phyloP scores from a whole-genome alignment of 2,797 vertebrate species.

The Malurus leucopterus region DNA sequence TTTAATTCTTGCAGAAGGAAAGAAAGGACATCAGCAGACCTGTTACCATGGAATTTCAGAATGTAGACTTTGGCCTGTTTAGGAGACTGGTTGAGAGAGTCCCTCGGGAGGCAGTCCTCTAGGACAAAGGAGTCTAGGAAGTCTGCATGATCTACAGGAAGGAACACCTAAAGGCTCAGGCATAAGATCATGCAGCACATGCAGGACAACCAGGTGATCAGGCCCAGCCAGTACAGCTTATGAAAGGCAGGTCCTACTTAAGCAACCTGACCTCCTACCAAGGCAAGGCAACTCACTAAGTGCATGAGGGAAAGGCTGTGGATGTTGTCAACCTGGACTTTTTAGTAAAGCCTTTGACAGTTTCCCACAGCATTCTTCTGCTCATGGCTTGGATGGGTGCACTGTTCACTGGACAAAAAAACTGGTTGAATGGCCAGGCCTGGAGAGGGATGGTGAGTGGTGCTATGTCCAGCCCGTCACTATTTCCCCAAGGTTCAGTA shows the following conservation, averaged over 20 bases:
- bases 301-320: neutral
- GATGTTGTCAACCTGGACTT: neutral
- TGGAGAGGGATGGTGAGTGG: neutral
- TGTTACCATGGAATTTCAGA: neutral
- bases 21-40: neutral
- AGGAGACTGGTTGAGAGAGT: neutral
- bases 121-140: neutral
- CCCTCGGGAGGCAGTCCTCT: neutral
- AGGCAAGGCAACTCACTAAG: neutral
- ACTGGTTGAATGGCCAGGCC: neutral
- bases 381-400: neutral
- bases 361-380: neutral
- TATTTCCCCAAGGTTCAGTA: neutral
- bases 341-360: neutral
- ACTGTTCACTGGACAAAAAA: neutral
- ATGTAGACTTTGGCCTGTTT: neutral
- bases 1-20: neutral
- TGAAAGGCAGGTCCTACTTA: neutral
- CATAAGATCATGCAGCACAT: accelerated
- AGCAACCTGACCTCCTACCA: neutral
- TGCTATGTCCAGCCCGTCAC: neutral
- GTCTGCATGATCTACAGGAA: neutral
- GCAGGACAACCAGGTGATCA: neutral
- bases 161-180: neutral
- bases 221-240: neutral